Percentiles rank a stretch among this genome's conserved stretches.
These are phyloP conservation scores for Tauraco erythrolophus DNA, from an alignment of 2,113 vertebrate species.

Conservation along the genomic window DNA sequence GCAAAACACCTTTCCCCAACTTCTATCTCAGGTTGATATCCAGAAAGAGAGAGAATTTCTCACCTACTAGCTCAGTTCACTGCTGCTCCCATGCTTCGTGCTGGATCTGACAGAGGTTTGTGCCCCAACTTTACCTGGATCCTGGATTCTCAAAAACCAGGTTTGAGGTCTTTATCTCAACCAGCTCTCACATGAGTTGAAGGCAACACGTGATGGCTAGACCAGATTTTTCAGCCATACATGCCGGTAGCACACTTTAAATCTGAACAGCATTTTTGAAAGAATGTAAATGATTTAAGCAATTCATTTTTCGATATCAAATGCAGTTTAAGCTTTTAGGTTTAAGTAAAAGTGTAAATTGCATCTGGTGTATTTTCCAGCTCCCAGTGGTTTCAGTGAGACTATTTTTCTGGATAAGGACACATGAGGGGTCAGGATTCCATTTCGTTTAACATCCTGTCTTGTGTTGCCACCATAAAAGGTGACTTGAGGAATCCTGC, in stretches of 20 bases:
- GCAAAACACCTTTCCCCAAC: not conserved
- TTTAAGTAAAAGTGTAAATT: not conserved
- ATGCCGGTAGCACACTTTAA: not conserved
- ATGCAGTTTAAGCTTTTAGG: not conserved
- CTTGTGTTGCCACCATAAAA: not conserved
- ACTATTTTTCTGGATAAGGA: not conserved
- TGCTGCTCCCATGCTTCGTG: not conserved
- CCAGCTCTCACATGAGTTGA: not conserved
- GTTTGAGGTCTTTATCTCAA: not conserved
- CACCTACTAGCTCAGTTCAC: not conserved
- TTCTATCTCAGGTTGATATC: not conserved
- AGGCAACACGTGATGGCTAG: not conserved
- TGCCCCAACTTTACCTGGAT: not conserved
- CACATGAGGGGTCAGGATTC: not conserved
- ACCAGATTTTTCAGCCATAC: not conserved
- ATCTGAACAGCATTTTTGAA: not conserved
- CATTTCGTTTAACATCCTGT: not conserved
- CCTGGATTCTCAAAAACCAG: not conserved
- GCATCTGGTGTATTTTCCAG: not conserved
- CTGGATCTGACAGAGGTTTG: not conserved
- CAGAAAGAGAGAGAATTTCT: not conserved
- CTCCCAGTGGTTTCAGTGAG: not conserved
- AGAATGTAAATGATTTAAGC: not conserved
- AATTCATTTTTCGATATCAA: not conserved
- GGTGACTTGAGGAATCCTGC: not conserved